These are phyloP conservation scores for Epinephelus awoara DNA, from an alignment of 2,797 vertebrate species.

Conservation along the genomic window DNA sequence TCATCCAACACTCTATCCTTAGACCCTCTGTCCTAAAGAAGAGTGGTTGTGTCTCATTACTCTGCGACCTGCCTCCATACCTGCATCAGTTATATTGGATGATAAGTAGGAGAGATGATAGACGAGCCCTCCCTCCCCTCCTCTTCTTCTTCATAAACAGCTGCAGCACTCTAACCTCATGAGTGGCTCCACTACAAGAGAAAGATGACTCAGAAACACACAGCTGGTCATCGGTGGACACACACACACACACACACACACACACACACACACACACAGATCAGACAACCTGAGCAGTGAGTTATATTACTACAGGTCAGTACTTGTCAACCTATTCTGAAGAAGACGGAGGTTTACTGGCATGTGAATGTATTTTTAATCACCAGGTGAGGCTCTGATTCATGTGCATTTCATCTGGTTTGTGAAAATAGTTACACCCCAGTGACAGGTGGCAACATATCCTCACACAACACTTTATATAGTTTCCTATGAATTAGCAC, in stretches of 20 bases:
- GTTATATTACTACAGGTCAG: constrained; percentile 16
- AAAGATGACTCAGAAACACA: constrained; percentile 4
- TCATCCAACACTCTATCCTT: neutral
- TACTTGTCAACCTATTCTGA: constrained; percentile 5
- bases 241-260: constrained; percentile 15
- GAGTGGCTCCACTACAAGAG: constrained; percentile 4
- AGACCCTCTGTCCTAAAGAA: neutral
- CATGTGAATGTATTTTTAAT: constrained; percentile 6
- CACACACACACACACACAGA: constrained; percentile 5
- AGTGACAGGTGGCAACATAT: neutral
- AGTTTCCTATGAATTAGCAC: too few species aligned
- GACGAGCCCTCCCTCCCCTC: neutral
- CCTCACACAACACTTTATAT: too few species aligned
- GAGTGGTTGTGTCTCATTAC: neutral
- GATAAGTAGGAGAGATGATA: constrained; percentile 11
- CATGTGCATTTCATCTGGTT: constrained; percentile 16
- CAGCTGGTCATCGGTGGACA: neutral
- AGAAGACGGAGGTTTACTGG: neutral
- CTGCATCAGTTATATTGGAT: neutral
- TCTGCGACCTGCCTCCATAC: neutral
- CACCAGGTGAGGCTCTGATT: constrained; percentile 22
- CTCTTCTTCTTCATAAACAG: constrained; percentile 9
- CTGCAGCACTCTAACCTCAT: constrained; percentile 5
- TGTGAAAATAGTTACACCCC: neutral
- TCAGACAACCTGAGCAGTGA: constrained; percentile 9